Percentiles rank a stretch among this genome's conserved stretches.
phyloP scores from a whole-genome alignment of 2,888 invertebrate genomes.

The Automeris io region DNA sequence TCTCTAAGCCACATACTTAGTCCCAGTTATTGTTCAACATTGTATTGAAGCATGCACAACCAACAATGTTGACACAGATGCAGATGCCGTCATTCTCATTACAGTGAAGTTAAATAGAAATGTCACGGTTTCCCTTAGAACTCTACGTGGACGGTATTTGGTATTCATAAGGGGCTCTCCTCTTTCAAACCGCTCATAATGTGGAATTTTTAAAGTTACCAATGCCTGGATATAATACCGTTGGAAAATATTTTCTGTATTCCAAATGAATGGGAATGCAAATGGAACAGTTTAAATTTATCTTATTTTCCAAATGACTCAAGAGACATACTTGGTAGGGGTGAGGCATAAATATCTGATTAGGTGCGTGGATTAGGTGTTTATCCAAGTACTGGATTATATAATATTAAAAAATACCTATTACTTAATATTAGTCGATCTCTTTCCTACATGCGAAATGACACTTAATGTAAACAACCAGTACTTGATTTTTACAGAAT shows the following conservation, averaged over 20 bases:
- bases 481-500: too few relatives aligned
- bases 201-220: not conserved
- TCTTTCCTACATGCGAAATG: too few relatives aligned
- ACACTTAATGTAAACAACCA: too few relatives aligned
- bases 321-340: too few relatives aligned
- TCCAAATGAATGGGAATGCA: not conserved
- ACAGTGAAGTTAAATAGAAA: not conserved
- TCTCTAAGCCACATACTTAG: not conserved
- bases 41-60: not conserved
- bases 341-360: too few relatives aligned
- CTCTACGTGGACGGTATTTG: not conserved
- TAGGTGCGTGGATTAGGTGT: too few relatives aligned
- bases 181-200: not conserved
- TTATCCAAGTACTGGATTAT: too few relatives aligned
- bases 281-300: too few relatives aligned
- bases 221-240: not conserved
- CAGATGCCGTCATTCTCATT: not conserved
- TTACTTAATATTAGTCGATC: too few relatives aligned
- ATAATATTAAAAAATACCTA: too few relatives aligned
- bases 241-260: not conserved
- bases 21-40: not conserved
- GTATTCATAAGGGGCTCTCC: not conserved
- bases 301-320: too few relatives aligned
- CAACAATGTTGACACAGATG: slow-evolving; percentile 2
- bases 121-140: slow-evolving; percentile 1